Base-by-base conservation (phyloP, 2,888 invertebrate genomes). In the Smittia aterrima region DNA sequence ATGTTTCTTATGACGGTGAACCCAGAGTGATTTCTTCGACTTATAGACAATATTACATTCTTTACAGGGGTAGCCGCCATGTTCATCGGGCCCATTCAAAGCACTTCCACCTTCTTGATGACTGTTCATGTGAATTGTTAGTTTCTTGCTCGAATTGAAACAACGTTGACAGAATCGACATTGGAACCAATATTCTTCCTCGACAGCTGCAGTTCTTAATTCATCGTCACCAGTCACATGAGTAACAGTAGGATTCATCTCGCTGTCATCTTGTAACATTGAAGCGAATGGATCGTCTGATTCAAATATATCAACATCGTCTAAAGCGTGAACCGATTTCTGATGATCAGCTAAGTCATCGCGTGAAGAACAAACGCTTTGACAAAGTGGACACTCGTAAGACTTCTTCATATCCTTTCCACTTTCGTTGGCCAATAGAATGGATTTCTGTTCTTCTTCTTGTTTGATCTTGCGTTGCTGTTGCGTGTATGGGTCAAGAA, bases 1-100 rank as follows among this genome's bases (percentile, higher is more conserved):
- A 80, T 83, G 83, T 77, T 83, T 83, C 75, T 83, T 83, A 75
- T 83, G 82, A 18, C 83, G 81, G 79, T 83, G 83, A 67, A 83
- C 83, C 83, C 83, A 83, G 41, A 83, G 79, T 76, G 83, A 83
- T 77, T 83, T 83, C 16, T 83, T 79, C 1, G 83, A 82, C 70
- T 82, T 82, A 75, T 83, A 83, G 0, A 83, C 82, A 76, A 83
- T 83, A 22, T 83, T 83, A 74, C 83, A 83, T 75, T 83, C 83
- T 77, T 83, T 83, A 77, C 83, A 83, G 24, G 83, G 83, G 74
- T 83, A 83, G 75, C 83, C 83, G 75, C 80, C 81, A 1, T 82
- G 81, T 76, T 83, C 82, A 75, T 82, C 82, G 77, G 82, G 72
- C 18, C 62, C 70, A 20, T 32, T 71, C 20, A 22, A 22, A 18